These are phyloP conservation scores for Remorina albescens DNA, from an alignment of 2,797 vertebrate species.

Conservation along the genomic window DNA sequence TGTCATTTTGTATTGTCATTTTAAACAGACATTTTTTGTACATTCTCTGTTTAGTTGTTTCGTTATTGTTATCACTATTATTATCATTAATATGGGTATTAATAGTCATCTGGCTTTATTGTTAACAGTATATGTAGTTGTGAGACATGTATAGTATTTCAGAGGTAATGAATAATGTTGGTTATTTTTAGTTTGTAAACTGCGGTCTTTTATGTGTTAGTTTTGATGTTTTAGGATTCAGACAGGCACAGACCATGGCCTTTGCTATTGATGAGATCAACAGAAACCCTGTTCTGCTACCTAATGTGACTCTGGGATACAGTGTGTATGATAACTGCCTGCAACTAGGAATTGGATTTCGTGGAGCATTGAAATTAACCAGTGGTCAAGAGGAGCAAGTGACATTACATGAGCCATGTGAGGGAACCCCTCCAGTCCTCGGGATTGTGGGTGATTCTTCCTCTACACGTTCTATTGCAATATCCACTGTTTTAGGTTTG, in stretches of 20 bases:
- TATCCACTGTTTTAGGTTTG: conserved; percentile 35
- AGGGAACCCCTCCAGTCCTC: conserved; percentile 52
- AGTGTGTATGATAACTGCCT: conserved; percentile 82
- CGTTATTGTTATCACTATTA: too few species aligned
- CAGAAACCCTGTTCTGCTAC: conserved; percentile 56
- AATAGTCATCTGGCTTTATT: not conserved
- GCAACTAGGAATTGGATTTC: conserved; percentile 74
- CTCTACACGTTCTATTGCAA: conserved; percentile 59
- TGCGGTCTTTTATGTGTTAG: conserved; percentile 40
- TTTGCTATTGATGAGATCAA: conserved; percentile 82
- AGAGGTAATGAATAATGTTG: not conserved
- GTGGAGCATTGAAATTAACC: conserved; percentile 70
- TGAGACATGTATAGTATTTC: too few species aligned
- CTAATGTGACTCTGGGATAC: conserved; percentile 69
- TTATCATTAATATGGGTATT: not conserved
- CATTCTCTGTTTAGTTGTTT: not conserved
- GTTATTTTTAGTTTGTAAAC: not conserved
- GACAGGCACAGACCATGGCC: conserved; percentile 74
- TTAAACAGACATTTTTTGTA: not conserved
- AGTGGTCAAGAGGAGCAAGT: conserved; percentile 60
- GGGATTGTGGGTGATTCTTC: conserved; percentile 67
- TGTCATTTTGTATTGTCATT: not conserved
- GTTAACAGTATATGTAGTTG: not conserved
- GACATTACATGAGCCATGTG: conserved; percentile 41
- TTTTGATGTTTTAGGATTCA: conserved; percentile 71